Evolutionary conservation across 2,888 invertebrate genomes (phyloP), one percentile per base, ranked within the genome.

Genomic region (Macaria liturata): DNA sequence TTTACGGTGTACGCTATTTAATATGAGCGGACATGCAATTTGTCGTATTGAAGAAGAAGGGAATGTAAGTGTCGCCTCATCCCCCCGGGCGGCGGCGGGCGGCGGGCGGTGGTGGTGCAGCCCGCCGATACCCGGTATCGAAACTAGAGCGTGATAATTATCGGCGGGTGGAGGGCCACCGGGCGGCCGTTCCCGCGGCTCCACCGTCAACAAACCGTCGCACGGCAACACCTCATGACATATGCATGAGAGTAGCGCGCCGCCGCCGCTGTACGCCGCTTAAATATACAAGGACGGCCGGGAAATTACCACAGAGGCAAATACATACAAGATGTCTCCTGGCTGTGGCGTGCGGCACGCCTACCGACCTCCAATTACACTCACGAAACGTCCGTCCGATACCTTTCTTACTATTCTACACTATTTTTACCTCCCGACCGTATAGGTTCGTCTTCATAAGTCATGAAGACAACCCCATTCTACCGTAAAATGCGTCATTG

Each of bases 151-250:
- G 78, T 81, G 80, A 85, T 87, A 88, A 91, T 91, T 89, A 90
- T 88, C 73, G 81, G 78, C 80, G 82, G 74, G 75, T 59, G 49
- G 34, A 54, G 68, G 63, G 57, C 81, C 81, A 76, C 72, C 81
- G 83, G 45, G 37, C 45, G 85, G 79, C 74, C 75, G 80, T 89
- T 90, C 88, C 88, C 89, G 87, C 86, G 86, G 77, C 73, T 75
- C 73, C 71, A 86, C 84, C 87, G 90, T 78, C 91, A 91, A 91
- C 91, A 91, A 91, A 91, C 90, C 77, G 91, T 91, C 83, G 90
- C 91, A 63, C 74, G 80, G 91, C 91, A 91, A 91, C 91, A 80
- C 84, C 87, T 91, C 91, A 91, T 91, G 89, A 91, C 89, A 90
- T 90, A 91, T 91, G 91, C 90, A 91, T 91, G 89, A 90, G 85